Percentiles rank a stretch among this genome's conserved stretches.
Evolutionary conservation across 2,113 vertebrate species (phyloP).

Genomic region (Esox niger): DNA sequence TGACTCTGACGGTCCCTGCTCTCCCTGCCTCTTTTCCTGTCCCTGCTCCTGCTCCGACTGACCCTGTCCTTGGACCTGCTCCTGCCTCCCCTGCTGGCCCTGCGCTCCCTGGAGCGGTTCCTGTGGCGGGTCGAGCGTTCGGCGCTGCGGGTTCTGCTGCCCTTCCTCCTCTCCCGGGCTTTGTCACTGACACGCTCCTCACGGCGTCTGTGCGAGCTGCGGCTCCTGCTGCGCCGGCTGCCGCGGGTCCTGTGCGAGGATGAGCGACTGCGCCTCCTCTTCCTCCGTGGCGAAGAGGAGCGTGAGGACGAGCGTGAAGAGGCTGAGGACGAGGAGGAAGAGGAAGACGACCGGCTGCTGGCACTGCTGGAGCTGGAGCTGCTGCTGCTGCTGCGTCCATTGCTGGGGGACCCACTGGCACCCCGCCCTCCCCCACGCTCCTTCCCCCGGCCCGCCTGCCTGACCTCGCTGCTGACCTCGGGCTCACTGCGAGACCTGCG

Average conservation of each 20-base stretch:
- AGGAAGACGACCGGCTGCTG: conserved; percentile 84
- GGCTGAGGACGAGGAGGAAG: conserved; percentile 85
- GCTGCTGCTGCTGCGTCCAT: conserved; percentile 83
- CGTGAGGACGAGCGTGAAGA: conserved; percentile 87
- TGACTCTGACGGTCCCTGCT: conserved; percentile 75
- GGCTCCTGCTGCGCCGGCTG: conserved; percentile 81
- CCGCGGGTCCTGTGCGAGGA: conserved; percentile 82
- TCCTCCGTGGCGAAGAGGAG: conserved; percentile 81
- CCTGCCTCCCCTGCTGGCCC: conserved; percentile 65
- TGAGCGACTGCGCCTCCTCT: conserved; percentile 72
- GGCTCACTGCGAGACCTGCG: conserved; percentile 85
- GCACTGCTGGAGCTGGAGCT: conserved; percentile 82
- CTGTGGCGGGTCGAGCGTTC: conserved; percentile 77
- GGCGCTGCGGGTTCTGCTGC: conserved; percentile 64
- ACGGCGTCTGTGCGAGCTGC: conserved; percentile 78
- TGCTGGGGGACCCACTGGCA: conserved; percentile 76
- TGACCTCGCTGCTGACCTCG: conserved; percentile 75
- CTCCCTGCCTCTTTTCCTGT: conserved; percentile 75
- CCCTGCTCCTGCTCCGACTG: conserved; percentile 80
- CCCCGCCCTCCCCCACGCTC: conserved; percentile 74
- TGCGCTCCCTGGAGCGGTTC: conserved; percentile 75
- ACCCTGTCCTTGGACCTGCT: conserved; percentile 76
- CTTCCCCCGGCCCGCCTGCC: conserved; percentile 79
- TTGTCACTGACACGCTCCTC: conserved; percentile 76
- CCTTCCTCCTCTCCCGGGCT: conserved; percentile 82